Base-by-base conservation (phyloP, 2,888 invertebrate genomes). In the Pseudococcus viburni region DNA sequence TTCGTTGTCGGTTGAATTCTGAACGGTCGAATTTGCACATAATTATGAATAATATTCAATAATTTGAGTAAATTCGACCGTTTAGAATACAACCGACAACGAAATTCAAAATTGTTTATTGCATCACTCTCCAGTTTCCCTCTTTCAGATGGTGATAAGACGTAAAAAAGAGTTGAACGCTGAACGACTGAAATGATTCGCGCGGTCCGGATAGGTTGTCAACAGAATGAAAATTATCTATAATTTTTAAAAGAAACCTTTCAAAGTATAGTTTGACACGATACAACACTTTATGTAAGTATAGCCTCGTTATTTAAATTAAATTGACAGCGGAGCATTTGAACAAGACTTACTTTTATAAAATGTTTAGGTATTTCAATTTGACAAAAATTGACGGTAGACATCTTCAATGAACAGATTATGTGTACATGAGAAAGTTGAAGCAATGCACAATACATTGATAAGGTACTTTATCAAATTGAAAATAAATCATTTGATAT, bases 251-350 rank as follows among this genome's bases (percentile, higher is more conserved):
- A 33, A 26, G 73, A 73, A 73, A 33, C 73, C 73, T 73, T 73
- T 73, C 73, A 73, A 68, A 68, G 55, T 55, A 64, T 64, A 26
- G 68, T 68, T 26, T 26, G 26, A 68, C 68, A 68, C 68, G n/a
- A 55, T 42, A 42, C 42, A n/a, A 55, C 15, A 55, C 55, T 55
- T 55, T 55, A 55, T n/a, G 55, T 8, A 55, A 22, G 64, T 64
- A 64, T 73, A 73, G 7, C 39, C 39, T 73, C 33, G 73, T 73
- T 73, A 73, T 33, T 33, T 73, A 73, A 73, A 33, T 73, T 73
- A 73, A 33, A 73, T 33, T 26, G 33, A 26, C 73, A 33, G 68
- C 9, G 19, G n/a, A 73, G 33, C 73, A 73, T 33, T 73, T 73
- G 33, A 33, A 33, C 73, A 33, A 11, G 33, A 73, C 1, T 39